Base-by-base conservation (phyloP, 2,888 invertebrate genomes). In the Agrotis ipsilon region DNA sequence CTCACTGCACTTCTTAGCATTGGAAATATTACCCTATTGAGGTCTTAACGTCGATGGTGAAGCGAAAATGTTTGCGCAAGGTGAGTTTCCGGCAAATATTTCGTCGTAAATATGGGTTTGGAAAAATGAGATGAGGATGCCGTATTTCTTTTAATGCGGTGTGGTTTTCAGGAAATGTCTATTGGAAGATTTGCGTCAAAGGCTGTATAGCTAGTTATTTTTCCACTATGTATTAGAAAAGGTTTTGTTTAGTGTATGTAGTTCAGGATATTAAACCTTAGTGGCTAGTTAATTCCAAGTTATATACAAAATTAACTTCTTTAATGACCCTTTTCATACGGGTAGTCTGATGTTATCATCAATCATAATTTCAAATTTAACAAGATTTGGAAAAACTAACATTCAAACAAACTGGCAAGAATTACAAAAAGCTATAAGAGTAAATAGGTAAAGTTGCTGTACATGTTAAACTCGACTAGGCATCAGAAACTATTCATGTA, bases 1-100 rank as follows among this genome's bases (percentile, higher is more conserved):
- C 71, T 86, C 80, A 79, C 75, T 85, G 87, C 88, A 87, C 89
- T 88, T 86, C 88, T 88, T 87, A 88, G 82, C 87, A 89, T 92
- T 88, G 89, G 88, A 91, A 92, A 93, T 92, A 92, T 93, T 92
- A 91, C 88, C 89, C 89, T 88, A 89, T 90, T 88, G 89, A 87
- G 84, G 84, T 84, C 85, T 86, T 84, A 86, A 83, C 80, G 75
- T 85, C 82, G 86, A 87, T 89, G 89, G 86, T 84, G 85, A 84
- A 80, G 70, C 52, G 78, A 68, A 75, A 79, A 79, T 80, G 72
- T 81, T 80, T 78, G 69, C 67, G 61, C 19, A 70, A 65, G 71
- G 69, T 62, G 27, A 72, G 68, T 68, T 58, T 73, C 27, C 49
- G 27, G 64, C 13, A 63, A 75, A 75, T 72, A 69, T 82, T 49